These are phyloP conservation scores for Papio anubis DNA, from an alignment of 2,113 vertebrate genomes.

Conservation along the genomic window DNA sequence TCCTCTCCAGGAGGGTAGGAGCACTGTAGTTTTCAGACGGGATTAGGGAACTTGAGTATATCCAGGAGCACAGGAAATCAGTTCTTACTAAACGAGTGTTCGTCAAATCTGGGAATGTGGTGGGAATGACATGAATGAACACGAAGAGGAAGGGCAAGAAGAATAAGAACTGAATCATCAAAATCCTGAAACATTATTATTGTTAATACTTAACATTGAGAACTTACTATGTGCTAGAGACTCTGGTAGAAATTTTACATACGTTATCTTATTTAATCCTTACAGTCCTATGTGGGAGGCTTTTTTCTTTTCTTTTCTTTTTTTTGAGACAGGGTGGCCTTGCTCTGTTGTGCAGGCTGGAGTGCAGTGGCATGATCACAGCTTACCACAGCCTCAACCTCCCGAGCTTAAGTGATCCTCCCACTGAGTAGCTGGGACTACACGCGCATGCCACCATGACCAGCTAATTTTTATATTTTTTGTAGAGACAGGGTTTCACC, in stretches of 20 bases:
- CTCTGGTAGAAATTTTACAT: background rate
- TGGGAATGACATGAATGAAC: background rate
- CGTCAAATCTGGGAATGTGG: background rate
- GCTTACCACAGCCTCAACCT: too few species aligned
- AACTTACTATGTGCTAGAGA: background rate
- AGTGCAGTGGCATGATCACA: too few species aligned
- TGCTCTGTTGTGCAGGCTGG: too few species aligned
- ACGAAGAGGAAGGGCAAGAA: background rate
- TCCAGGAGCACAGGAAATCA: background rate
- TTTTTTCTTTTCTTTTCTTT: too few species aligned
- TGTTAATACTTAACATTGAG: background rate
- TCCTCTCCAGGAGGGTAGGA: background rate
- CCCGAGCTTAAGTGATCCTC: too few species aligned
- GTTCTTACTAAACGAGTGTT: background rate
- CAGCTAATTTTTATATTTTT: too few species aligned
- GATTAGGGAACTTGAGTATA: background rate
- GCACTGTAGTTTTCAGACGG: background rate
- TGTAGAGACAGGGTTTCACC: too few species aligned
- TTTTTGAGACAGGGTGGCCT: too few species aligned
- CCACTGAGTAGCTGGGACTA: too few species aligned
- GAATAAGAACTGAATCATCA: background rate
- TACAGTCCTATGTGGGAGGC: background rate
- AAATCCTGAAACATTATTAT: background rate
- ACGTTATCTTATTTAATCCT: background rate
- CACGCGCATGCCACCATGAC: too few species aligned